Percentiles rank a stretch among this genome's conserved stretches.
phyloP scores from a whole-genome alignment of 30 jellyfish, hydroid and myxozoan genomes.

The Cassiopea xamachana region DNA sequence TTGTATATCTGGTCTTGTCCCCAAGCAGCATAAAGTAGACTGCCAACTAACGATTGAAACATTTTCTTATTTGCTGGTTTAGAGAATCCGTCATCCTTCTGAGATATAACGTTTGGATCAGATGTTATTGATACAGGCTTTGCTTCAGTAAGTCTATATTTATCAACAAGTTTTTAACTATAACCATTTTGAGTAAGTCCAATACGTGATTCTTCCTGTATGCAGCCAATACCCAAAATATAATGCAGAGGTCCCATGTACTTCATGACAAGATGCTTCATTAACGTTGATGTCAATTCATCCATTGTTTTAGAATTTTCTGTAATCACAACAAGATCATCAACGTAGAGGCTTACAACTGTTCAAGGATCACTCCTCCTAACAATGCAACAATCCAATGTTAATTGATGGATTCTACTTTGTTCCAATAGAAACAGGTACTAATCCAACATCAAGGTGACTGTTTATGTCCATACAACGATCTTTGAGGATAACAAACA shows the following conservation, averaged over 20 bases:
- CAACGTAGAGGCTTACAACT: neutral
- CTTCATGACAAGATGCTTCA: neutral
- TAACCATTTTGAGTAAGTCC: neutral
- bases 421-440: neutral
- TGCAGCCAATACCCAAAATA: neutral
- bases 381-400: neutral
- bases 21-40: neutral
- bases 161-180: neutral
- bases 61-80: neutral
- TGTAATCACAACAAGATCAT: neutral
- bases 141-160: neutral
- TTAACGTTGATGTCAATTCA: neutral
- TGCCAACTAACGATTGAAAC: neutral
- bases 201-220: neutral
- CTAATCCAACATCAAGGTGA: constrained; percentile 43
- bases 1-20: neutral
- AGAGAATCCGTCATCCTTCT: neutral
- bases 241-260: neutral
- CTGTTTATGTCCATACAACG: constrained; percentile 55
- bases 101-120: neutral
- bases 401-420: neutral
- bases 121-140: neutral
- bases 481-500: constrained; percentile 38
- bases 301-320: neutral
- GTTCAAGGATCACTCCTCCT: neutral